Percentiles rank a stretch among this genome's conserved stretches.
phyloP scores from a whole-genome alignment of 2,888 invertebrate genomes.

The Pollenia griseotomentosa region DNA sequence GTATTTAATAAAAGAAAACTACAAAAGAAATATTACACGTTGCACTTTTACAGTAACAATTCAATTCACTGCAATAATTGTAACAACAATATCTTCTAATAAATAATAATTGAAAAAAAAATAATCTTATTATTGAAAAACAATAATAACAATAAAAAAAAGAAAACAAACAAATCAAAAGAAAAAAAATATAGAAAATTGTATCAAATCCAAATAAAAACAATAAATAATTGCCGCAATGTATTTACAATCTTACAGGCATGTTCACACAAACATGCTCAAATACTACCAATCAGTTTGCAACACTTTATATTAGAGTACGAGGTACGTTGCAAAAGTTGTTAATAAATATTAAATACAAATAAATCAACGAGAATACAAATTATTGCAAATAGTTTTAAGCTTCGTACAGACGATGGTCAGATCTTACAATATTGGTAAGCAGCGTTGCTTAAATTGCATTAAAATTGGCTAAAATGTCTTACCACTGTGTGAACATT shows the following conservation, averaged over 20 bases:
- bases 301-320: constrained; percentile 12
- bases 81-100: background rate
- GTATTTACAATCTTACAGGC: background rate
- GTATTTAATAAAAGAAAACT: constrained; percentile 36
- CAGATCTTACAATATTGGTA: no score
- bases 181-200: constrained; percentile 25
- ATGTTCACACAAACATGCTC: background rate
- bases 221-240: constrained; percentile 35
- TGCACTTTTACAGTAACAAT: background rate
- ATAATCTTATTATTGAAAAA: constrained; percentile 49
- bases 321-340: background rate
- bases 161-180: constrained; percentile 43
- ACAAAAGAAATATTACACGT: background rate
- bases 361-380: no score
- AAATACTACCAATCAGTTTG: background rate
- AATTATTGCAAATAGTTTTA: no score
- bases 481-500: no score
- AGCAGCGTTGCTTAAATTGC: no score
- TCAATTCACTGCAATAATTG: background rate
- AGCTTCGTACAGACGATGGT: no score
- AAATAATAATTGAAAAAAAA: constrained; percentile 39
- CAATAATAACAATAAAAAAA: constrained; percentile 21
- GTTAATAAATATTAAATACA: no score
- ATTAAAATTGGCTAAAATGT: no score
- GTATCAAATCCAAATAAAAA: constrained; percentile 38